Conservation (phyloP, 2,888 invertebrate genomes). For the Chaitophorus viminalis region DNA sequence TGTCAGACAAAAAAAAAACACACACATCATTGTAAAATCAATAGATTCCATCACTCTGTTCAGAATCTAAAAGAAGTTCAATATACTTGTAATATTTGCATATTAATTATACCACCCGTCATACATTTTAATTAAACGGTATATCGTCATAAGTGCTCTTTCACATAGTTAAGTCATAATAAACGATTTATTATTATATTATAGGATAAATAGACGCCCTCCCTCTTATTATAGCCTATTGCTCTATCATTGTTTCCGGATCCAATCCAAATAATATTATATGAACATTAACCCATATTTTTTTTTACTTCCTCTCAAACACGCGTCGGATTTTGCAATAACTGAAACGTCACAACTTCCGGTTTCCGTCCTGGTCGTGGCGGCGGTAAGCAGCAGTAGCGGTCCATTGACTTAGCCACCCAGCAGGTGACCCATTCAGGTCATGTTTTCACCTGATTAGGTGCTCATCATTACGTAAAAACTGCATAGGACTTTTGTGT, state of each 20-base stretch:
- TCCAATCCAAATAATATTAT: neutral
- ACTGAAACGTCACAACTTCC: constrained; percentile 60
- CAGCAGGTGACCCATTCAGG: constrained; percentile 60
- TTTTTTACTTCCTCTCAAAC: constrained; percentile 54
- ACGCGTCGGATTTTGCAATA: constrained; percentile 58
- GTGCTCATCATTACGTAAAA: constrained; percentile 62
- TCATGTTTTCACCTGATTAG: constrained; percentile 62
- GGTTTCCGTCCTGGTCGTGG: constrained; percentile 31
- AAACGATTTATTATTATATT: neutral
- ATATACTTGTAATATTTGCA: no score
- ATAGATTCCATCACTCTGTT: no score
- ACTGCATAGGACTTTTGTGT: constrained; percentile 49
- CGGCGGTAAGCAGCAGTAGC: neutral
- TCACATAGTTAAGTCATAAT: neutral
- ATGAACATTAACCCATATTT: neutral
- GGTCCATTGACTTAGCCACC: constrained; percentile 46
- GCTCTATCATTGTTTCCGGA: constrained; percentile 42
- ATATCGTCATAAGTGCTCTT: neutral
- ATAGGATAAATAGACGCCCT: constrained; percentile 27
- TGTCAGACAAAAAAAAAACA: no score
- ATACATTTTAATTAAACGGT: neutral
- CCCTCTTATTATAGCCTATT: neutral
- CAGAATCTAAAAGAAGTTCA: no score
- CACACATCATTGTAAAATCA: no score
- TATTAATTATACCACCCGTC: no score